Evolutionary conservation across 2,113 vertebrate genomes (phyloP).

Genomic region (Prionailurus viverrinus): DNA sequence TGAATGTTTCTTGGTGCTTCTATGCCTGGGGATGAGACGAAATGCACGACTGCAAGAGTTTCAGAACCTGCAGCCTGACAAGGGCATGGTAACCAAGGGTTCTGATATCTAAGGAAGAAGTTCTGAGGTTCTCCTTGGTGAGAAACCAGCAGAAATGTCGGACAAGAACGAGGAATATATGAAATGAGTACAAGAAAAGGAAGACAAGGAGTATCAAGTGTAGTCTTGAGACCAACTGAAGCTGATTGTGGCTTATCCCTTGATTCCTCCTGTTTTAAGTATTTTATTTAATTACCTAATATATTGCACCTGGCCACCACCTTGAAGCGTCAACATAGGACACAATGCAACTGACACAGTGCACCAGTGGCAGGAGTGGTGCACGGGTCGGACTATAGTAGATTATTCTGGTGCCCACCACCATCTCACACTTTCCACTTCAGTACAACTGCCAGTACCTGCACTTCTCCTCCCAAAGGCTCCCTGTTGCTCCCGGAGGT

Average conservation of each 20-base stretch:
- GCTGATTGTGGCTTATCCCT: not conserved
- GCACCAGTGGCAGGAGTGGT: accelerated
- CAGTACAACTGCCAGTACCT: accelerated
- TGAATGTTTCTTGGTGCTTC: not conserved
- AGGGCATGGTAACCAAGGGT: not conserved
- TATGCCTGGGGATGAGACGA: not conserved
- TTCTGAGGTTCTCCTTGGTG: not conserved
- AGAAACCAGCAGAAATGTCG: not conserved
- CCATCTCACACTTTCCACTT: not conserved
- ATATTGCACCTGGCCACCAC: not conserved
- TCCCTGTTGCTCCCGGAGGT: not conserved
- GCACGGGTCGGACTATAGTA: accelerated
- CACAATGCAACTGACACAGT: not conserved
- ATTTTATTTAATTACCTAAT: not conserved
- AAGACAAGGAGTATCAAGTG: not conserved
- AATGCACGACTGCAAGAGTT: no score
- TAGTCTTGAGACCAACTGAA: not conserved
- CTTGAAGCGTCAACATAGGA: not conserved
- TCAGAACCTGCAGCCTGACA: not conserved
- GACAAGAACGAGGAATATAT: no score
- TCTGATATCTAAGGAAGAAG: not conserved
- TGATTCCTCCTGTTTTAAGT: not conserved
- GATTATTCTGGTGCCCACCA: accelerated
- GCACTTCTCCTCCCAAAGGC: no score
- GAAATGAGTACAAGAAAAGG: not conserved